Evolutionary conservation across 2,113 vertebrate genomes (phyloP), one percentile per base, ranked within the genome.

Genomic region (Percopsis transmontana): DNA sequence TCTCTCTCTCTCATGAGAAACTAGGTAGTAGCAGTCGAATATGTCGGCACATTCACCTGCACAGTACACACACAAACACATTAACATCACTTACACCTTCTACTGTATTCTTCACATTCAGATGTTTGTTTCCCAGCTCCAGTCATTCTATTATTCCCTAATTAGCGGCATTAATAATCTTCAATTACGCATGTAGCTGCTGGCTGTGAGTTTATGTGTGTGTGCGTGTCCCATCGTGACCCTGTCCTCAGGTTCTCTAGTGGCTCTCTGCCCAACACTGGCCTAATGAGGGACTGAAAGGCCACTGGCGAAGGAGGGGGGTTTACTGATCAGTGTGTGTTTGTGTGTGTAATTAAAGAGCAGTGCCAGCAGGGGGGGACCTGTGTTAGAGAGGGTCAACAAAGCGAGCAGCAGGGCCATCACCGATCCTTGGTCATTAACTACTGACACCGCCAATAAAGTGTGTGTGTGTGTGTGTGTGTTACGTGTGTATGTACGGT

Each of bases 241-340:
- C 66, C 71, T 60, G 70, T 85, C 77, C 77, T 71, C 74, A 69
- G 53, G 48, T 78, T 56, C 78, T 77, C 82, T 73, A 66, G 45
- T 79, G 74, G 74, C 51, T 82, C 81, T 84, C 66, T 68, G 83
- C 67, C 74, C 80, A 84, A 84, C 81, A 81, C 78, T 71, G 65
- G 76, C 76, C 83, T 88, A 86, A 89, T 89, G 89, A 88, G 76
- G 76, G 77, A 81, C 81, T 70, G 80, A 89, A 89, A 90, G 87
- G 84, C 81, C 84, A 89, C 19, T 13, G 79, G 76, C 52, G 18
- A 72, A 71, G 72, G 65, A 70, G 64, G 72, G 4, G 63, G 76
- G 68, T 55, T 52, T 40, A 53, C 52, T 53, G 61, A 67, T 78
- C 48, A 15, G 41, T 60, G 41, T 59, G 57, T 70, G 62, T 80